A percentile compares a stretch with the other conserved stretches of the same genome.
phyloP scores from a whole-genome alignment of 2,113 vertebrate genomes.

The Falco punctatus region DNA sequence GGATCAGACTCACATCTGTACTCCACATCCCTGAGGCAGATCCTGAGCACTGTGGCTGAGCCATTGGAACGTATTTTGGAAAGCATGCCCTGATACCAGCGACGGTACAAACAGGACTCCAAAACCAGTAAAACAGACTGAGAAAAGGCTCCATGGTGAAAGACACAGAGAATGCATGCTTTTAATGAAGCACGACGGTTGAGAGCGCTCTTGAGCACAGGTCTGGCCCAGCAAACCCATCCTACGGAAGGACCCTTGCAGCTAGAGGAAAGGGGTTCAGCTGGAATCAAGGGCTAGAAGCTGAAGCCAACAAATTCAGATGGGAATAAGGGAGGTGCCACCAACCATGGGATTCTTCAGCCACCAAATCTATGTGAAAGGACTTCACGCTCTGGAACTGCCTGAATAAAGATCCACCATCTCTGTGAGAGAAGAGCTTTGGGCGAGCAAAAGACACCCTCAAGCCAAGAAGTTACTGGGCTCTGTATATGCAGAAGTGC shows the following conservation, averaged over 20 bases:
- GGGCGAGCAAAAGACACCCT: background rate
- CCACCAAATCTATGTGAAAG: background rate
- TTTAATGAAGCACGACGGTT: background rate
- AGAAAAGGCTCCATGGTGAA: background rate
- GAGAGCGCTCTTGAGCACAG: background rate
- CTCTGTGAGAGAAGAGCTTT: background rate
- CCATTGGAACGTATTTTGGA: background rate
- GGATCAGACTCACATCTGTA: background rate
- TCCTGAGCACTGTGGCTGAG: background rate
- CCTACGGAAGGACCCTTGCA: background rate
- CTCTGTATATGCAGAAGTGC: background rate
- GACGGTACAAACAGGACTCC: accelerated
- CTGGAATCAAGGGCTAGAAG: background rate
- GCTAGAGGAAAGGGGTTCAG: background rate
- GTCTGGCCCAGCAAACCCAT: background rate
- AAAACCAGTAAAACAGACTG: background rate
- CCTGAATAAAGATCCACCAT: background rate
- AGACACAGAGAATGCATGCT: accelerated
- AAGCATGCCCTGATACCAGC: background rate
- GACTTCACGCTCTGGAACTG: background rate
- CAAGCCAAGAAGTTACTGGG: background rate
- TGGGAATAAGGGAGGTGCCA: background rate
- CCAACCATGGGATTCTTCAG: background rate
- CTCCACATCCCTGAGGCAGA: background rate
- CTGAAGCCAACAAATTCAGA: background rate